These are phyloP conservation scores for Alosa alosa DNA, from an alignment of 2,113 vertebrate species.

Conservation along the genomic window DNA sequence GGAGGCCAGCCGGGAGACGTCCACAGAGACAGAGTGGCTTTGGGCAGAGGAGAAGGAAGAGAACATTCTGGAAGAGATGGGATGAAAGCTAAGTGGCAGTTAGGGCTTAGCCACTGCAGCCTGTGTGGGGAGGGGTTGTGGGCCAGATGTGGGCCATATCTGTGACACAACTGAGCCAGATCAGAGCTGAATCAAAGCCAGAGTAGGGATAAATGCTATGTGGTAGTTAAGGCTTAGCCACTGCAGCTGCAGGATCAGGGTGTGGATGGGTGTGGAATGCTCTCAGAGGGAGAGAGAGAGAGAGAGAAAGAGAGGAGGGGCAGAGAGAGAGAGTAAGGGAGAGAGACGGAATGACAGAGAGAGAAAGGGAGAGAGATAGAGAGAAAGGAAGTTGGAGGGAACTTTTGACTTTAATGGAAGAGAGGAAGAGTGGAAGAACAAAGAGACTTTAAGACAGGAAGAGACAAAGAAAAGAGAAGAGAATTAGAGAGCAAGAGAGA, in stretches of 20 bases:
- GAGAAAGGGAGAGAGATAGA: neutral
- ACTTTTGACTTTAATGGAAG: neutral
- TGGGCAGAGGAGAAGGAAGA: neutral
- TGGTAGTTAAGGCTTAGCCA: neutral
- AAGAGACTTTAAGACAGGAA: neutral
- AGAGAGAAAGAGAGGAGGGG: neutral
- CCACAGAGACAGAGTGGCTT: neutral
- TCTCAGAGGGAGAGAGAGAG: neutral
- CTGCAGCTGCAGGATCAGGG: neutral
- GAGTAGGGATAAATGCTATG: neutral
- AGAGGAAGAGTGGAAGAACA: neutral
- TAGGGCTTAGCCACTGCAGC: neutral
- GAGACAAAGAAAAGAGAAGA: no score
- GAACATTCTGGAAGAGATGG: neutral
- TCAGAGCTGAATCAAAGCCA: neutral
- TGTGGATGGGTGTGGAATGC: neutral
- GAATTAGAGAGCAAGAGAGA: neutral
- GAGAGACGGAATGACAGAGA: neutral
- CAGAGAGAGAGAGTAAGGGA: neutral
- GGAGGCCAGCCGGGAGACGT: neutral
- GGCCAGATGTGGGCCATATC: neutral
- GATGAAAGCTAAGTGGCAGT: neutral
- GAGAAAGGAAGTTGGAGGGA: neutral
- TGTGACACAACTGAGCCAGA: neutral
- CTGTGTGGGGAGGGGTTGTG: neutral